Conservation (phyloP, 2,797 vertebrate genomes). For the Amniataba percoides region DNA sequence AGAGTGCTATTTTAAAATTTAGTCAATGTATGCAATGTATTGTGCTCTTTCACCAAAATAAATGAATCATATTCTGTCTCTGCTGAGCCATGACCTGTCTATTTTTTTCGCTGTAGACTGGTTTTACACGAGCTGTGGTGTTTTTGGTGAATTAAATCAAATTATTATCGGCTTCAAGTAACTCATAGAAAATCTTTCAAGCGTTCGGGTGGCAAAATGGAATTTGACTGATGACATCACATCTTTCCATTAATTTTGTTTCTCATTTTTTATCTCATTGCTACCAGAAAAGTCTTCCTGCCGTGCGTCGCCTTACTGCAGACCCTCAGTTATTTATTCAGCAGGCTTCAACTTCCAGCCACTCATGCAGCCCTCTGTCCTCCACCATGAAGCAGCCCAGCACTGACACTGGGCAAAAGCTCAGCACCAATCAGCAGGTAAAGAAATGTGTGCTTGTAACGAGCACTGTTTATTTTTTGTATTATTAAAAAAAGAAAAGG, state of each 20-base stretch:
- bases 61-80: background rate
- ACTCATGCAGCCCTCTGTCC: constrained; percentile 12
- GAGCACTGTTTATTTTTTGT: background rate
- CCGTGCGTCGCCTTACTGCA: constrained; percentile 90
- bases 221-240: background rate
- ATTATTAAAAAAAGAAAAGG: too few relatives aligned
- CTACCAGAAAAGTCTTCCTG: constrained; percentile 92
- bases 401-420: constrained; percentile 55
- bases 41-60: background rate
- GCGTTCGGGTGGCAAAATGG: background rate
- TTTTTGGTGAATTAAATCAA: background rate
- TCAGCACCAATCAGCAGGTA: constrained; percentile 86
- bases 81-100: background rate
- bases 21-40: background rate
- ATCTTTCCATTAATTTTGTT: background rate
- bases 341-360: constrained; percentile 81
- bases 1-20: too few relatives aligned
- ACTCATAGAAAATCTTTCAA: background rate
- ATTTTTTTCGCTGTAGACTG: background rate
- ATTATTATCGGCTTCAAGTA: background rate
- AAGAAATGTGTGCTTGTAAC: constrained; percentile 37
- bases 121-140: background rate
- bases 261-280: background rate
- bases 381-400: constrained; percentile 51
- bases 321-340: constrained; percentile 92